Conservation (phyloP, 2,888 invertebrate genomes). For the Xanthorhoe designata region DNA sequence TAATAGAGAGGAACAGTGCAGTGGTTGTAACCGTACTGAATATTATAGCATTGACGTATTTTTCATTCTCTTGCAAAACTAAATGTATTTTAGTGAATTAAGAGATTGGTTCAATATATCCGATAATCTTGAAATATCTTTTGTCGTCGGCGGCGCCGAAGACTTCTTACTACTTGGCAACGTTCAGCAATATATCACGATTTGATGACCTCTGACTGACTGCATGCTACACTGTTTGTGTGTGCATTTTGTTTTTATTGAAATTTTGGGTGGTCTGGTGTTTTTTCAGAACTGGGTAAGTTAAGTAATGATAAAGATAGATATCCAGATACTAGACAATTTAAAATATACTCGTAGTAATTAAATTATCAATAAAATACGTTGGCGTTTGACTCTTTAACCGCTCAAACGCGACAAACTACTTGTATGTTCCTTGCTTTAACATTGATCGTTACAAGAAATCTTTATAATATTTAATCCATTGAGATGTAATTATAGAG, state of each 20-base stretch:
- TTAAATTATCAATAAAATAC: too few species aligned
- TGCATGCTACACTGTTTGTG: slow-evolving; percentile 38
- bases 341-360: too few species aligned
- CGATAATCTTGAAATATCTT: slow-evolving; percentile 52
- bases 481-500: too few species aligned
- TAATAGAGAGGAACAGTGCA: too few species aligned
- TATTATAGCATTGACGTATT: neutral
- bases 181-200: slow-evolving; percentile 36
- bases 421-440: too few species aligned
- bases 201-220: slow-evolving; percentile 42
- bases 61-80: neutral
- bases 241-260: slow-evolving; percentile 35
- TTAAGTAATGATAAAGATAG: too few species aligned
- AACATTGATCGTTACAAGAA: too few species aligned
- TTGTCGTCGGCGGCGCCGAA: slow-evolving; percentile 50
- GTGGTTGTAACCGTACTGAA: too few species aligned
- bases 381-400: too few species aligned
- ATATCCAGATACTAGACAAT: too few species aligned
- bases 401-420: too few species aligned
- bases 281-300: neutral
- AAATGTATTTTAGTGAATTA: neutral
- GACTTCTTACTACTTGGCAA: slow-evolving; percentile 57
- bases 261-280: slow-evolving; percentile 30
- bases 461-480: too few species aligned
- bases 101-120: slow-evolving; percentile 19